A percentile compares a stretch with the other conserved stretches of the same genome.
Evolutionary conservation across 2,113 vertebrate genomes (phyloP).

Genomic region (cat (Felis catus)): F.catus_Fca126_mat1.0 CM031417.1:85106001-85106500

Average conservation of each 20-base stretch:
- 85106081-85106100: conserved; percentile 40
- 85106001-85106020: not conserved
- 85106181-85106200: not conserved
- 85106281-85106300: not conserved
- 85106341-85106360: conserved; percentile 35
- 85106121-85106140: not conserved
- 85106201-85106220: not conserved
- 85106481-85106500: not conserved
- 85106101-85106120: not conserved
- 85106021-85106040: not conserved
- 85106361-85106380: conserved; percentile 19
- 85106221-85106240: conserved; percentile 13
- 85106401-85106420: not conserved
- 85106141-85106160: not conserved
- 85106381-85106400: not conserved
- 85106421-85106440: not conserved
- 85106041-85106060: conserved; percentile 5
- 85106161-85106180: not conserved
- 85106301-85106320: not conserved
- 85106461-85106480: not conserved
- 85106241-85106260: not conserved
- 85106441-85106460: not conserved
- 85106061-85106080: not conserved
- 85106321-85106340: not conserved
- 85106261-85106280: not conserved